Evolutionary conservation across 2,888 invertebrate genomes (phyloP), one percentile per base, ranked within the genome.

Genomic region (Epiblema foenella): DNA sequence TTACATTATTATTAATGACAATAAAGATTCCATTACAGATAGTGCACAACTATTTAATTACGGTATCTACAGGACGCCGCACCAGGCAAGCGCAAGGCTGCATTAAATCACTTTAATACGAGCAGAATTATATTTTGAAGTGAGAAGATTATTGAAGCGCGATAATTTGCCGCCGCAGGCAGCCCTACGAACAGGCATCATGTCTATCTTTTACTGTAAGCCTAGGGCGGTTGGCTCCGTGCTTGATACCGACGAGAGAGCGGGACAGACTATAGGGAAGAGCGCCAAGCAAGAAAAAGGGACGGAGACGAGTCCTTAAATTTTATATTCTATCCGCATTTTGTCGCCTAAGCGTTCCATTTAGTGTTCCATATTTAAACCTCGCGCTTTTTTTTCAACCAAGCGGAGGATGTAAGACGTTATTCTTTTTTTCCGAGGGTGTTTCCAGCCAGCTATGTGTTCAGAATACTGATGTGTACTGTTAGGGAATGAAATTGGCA

Each of bases 261-360:
- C 77, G 85, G 85, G 89, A 89, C 83, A 83, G 81, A 82, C 75
- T 78, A 78, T 84, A 80, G 77, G 75, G 75, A 75, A 74, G 73
- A 76, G 75, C 71, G 69, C 75, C 64, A 51, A n/a, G 75, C 73
- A 86, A 82, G 75, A 69, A 85, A 91, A 81, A 90, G 81, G 83
- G 90, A 92, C 76, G 82, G 82, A 77, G 76, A 77, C 73, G 78
- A 79, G 79, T 89, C 88, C 90, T 91, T 91, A 90, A 91, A 92
- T 91, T 93, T 93, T 92, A 92, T 93, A 93, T 93, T 93, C 93
- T 91, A 92, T 90, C 92, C 93, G 89, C 93, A 92, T 93, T 93
- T 93, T 93, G 92, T 93, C 93, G 93, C 92, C 93, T 93, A 93
- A 93, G 93, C 91, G 93, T 93, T 91, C 92, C 92, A 92, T 93